Conservation (phyloP, 1,140 invertebrate species). For the Lethocerus indicus region DNA sequence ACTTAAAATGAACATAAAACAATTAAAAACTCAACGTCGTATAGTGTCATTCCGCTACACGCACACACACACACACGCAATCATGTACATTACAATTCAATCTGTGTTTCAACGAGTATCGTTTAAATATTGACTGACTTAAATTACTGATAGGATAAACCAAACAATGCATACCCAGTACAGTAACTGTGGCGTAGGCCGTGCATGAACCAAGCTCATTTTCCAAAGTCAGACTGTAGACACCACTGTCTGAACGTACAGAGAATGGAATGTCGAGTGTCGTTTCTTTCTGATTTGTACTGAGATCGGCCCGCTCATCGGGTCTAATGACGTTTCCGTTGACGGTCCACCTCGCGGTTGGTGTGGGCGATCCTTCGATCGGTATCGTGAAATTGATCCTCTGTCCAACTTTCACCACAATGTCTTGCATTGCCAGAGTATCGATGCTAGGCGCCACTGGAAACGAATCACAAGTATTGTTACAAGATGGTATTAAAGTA, state of each 20-base stretch:
- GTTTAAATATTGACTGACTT: neutral
- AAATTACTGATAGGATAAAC: neutral
- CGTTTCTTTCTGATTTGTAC: conserved; percentile 54
- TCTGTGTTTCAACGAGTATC: neutral
- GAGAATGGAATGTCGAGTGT: conserved; percentile 76
- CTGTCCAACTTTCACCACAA: conserved; percentile 78
- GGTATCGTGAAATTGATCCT: conserved; percentile 77
- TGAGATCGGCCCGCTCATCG: conserved; percentile 47
- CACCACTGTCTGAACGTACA: conserved; percentile 60
- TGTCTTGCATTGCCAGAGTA: conserved; percentile 61
- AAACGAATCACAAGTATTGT: neutral
- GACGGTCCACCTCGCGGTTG: conserved; percentile 74
- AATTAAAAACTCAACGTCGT: too few species aligned
- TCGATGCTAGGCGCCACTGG: conserved; percentile 69
- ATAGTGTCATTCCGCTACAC: too few species aligned
- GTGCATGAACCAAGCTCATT: conserved; percentile 69
- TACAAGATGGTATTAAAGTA: neutral
- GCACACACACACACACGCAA: too few species aligned
- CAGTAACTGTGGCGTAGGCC: conserved; percentile 70
- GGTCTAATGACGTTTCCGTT: conserved; percentile 56
- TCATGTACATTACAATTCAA: too few species aligned
- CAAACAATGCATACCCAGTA: conserved; percentile 36
- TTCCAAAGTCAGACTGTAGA: conserved; percentile 66
- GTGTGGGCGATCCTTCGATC: conserved; percentile 67
- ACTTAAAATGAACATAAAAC: too few species aligned